Evolutionary conservation across 2,888 invertebrate genomes (phyloP).

Genomic region (Harpalus rubripes): DNA sequence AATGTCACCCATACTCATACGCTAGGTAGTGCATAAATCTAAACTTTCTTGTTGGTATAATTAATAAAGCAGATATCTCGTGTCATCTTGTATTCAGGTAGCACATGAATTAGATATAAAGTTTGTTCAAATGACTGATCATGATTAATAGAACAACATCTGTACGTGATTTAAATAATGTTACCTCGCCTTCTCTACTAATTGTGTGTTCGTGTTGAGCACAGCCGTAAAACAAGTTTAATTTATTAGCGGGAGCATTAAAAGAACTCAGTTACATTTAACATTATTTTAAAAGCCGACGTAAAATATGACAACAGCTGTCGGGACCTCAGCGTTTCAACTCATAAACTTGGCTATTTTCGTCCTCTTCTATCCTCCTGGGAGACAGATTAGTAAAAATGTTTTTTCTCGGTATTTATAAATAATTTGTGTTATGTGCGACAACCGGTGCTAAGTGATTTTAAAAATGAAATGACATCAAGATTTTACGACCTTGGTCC

Average conservation of each 20-base stretch:
- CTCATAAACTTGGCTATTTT: constrained; percentile 63
- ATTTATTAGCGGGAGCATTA: constrained; percentile 65
- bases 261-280: constrained; percentile 60
- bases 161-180: constrained; percentile 64
- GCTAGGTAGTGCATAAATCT: constrained; percentile 25
- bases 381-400: constrained; percentile 60
- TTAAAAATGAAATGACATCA: constrained; percentile 57
- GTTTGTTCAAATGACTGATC: constrained; percentile 58
- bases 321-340: constrained; percentile 46
- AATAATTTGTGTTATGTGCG: constrained; percentile 58
- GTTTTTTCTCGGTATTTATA: constrained; percentile 60
- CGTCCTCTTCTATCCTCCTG: constrained; percentile 46
- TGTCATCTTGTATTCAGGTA: constrained; percentile 56
- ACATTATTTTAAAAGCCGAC: constrained; percentile 61
- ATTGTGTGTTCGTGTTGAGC: constrained; percentile 65
- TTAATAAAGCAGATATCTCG: constrained; percentile 49
- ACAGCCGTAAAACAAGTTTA: constrained; percentile 61
- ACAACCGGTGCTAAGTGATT: constrained; percentile 64
- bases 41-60: constrained; percentile 7
- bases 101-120: constrained; percentile 59
- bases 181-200: constrained; percentile 59
- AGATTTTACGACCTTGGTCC: constrained; percentile 45
- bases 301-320: constrained; percentile 65
- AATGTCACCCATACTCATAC: constrained; percentile 6
- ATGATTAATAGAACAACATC: constrained; percentile 60